These are phyloP conservation scores for Lucinisca nassula DNA, from an alignment of 2,888 invertebrate species.

Conservation along the genomic window DNA sequence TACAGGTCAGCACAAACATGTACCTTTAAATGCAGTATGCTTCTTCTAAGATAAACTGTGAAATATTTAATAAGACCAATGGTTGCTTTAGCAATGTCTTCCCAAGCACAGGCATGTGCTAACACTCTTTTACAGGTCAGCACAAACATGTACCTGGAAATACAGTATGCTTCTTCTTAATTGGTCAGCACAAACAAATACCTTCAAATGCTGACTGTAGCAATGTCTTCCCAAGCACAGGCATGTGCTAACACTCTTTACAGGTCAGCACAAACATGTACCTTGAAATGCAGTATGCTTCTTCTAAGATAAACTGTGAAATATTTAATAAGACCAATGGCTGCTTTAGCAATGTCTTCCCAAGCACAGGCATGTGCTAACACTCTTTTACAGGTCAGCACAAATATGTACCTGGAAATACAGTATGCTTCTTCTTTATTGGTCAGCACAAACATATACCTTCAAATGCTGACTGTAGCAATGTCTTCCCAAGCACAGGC, in stretches of 20 bases:
- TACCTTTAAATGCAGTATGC: background rate
- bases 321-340: background rate
- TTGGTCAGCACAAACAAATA: background rate
- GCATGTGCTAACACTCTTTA: background rate
- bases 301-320: background rate
- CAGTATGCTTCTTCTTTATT: background rate
- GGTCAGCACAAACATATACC: background rate
- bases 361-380: background rate
- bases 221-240: background rate
- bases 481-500: background rate
- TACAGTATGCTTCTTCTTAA: background rate
- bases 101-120: background rate
- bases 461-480: background rate
- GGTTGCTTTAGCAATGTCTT: too few species aligned
- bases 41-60: background rate
- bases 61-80: background rate
- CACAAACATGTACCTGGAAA: background rate
- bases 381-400: background rate
- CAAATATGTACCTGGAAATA: background rate
- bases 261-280: background rate
- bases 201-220: background rate
- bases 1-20: background rate
- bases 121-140: background rate
- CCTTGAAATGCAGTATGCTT: background rate
- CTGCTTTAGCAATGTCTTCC: background rate